Conservation (phyloP, 2,888 invertebrate genomes). For the Trachelus tabidus region DNA sequence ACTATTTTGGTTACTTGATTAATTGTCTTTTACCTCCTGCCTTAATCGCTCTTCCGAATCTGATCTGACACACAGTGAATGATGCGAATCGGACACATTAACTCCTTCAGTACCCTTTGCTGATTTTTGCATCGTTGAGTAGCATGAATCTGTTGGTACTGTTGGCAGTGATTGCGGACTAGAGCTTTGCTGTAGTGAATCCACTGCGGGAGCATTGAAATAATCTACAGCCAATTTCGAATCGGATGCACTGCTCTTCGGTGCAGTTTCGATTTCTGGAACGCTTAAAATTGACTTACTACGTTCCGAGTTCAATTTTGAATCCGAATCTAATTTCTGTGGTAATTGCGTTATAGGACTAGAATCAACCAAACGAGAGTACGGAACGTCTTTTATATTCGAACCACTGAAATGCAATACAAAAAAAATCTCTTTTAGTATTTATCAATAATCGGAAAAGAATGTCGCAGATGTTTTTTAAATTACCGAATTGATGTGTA, state of each 20-base stretch:
- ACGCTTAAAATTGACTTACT: constrained; percentile 67
- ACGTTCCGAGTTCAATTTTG: constrained; percentile 73
- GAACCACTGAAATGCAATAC: constrained; percentile 39
- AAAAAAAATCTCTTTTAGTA: constrained; percentile 2
- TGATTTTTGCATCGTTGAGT: constrained; percentile 62
- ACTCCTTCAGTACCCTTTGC: constrained; percentile 67
- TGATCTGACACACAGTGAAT: constrained; percentile 72
- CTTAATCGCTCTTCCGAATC: constrained; percentile 72
- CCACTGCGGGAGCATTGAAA: constrained; percentile 67
- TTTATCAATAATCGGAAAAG: not conserved
- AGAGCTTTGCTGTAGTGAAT: constrained; percentile 48
- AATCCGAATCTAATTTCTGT: constrained; percentile 78
- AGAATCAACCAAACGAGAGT: constrained; percentile 81
- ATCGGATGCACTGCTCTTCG: constrained; percentile 88
- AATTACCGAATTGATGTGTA: constrained; percentile 71
- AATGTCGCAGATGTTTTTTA: constrained; percentile 25
- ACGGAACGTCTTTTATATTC: constrained; percentile 79
- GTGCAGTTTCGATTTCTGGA: constrained; percentile 68
- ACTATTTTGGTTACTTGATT: not conserved
- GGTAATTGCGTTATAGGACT: constrained; percentile 68
- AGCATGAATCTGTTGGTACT: constrained; percentile 48
- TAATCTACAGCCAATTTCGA: constrained; percentile 86
- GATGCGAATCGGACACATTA: constrained; percentile 76
- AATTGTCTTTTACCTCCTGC: constrained; percentile 66
- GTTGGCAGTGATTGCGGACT: constrained; percentile 55